A percentile compares a stretch with the other conserved stretches of the same genome.
Evolutionary conservation across 2,113 vertebrate species (phyloP).

Genomic region (Ibidorhyncha struthersii): DNA sequence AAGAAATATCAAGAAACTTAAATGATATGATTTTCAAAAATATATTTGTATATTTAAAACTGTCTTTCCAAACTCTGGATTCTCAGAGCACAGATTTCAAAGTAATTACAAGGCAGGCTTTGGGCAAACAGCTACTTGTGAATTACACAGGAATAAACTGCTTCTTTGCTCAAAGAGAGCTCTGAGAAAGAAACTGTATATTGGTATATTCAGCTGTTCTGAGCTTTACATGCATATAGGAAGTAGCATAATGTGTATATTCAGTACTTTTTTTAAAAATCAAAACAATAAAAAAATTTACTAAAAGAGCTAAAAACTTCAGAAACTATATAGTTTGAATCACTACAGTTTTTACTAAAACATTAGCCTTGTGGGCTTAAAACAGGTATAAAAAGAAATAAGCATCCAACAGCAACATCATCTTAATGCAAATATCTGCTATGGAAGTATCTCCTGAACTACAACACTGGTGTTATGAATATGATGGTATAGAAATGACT

Average conservation of each 20-base stretch:
- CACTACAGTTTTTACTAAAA: background rate
- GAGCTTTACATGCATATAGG: background rate
- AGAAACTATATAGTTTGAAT: background rate
- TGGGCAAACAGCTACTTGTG: background rate
- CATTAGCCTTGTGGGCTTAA: background rate
- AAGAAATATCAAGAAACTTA: background rate
- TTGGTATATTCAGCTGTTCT: background rate
- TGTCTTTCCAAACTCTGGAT: background rate
- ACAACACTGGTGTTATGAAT: background rate
- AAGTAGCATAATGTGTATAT: background rate
- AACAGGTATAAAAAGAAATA: background rate
- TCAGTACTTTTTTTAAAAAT: background rate
- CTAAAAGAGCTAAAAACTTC: background rate
- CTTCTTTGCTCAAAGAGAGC: background rate
- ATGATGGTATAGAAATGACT: background rate
- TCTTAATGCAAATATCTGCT: background rate
- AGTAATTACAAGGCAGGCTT: background rate
- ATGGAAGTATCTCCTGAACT: background rate
- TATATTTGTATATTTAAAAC: background rate
- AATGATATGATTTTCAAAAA: background rate
- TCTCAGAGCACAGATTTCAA: background rate
- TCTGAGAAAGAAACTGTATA: background rate
- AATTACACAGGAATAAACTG: background rate
- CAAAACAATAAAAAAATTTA: background rate
- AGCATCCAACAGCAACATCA: background rate